Conservation (phyloP, 2,113 vertebrate species). For the Platycercus adscitus region DNA sequence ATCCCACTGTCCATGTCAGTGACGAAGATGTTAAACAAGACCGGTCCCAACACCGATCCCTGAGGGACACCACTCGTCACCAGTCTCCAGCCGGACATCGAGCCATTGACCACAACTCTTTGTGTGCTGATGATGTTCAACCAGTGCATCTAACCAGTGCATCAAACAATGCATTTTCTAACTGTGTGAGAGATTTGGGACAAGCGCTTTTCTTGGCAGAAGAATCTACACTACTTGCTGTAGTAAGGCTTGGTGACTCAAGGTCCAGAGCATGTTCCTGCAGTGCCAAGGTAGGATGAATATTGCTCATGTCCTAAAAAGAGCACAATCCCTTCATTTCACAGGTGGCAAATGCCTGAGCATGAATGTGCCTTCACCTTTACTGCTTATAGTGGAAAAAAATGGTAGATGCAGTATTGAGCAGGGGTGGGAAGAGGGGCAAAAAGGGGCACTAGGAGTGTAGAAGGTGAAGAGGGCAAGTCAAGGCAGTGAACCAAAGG, state of each 20-base stretch:
- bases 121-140: not conserved
- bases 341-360: not conserved
- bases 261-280: slow-evolving; percentile 6
- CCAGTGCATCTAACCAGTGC: not conserved
- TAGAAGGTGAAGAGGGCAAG: not conserved
- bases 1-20: no score
- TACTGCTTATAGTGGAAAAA: not conserved
- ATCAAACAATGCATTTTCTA: not conserved
- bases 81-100: no score
- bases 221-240: not conserved
- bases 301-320: not conserved
- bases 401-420: not conserved
- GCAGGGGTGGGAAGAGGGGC: not conserved
- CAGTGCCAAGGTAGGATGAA: not conserved
- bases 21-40: no score
- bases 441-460: not conserved
- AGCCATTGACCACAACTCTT: no score
- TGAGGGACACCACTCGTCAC: no score
- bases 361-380: not conserved
- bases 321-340: not conserved
- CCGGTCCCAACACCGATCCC: no score
- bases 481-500: not conserved
- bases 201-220: not conserved
- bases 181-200: not conserved
- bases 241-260: not conserved